A percentile compares a stretch with the other conserved stretches of the same genome.
These are phyloP conservation scores for Drosophila monieri DNA, from an alignment of 2,888 invertebrate genomes.

Conservation along the genomic window DNA sequence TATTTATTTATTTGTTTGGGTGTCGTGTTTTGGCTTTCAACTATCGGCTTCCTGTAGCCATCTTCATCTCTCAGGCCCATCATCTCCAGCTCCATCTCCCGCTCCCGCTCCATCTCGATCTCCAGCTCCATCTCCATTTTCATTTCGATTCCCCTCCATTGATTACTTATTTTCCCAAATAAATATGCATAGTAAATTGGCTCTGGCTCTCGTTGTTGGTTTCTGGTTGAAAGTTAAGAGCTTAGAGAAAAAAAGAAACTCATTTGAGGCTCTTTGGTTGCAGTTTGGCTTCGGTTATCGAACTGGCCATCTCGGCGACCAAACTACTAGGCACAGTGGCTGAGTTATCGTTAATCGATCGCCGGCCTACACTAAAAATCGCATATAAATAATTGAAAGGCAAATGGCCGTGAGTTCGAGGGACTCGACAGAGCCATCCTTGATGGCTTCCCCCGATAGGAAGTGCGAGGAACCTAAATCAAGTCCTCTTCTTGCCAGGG, in stretches of 20 bases:
- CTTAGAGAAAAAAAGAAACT: conserved; percentile 19
- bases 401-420: conserved; percentile 26
- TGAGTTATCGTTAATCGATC: conserved; percentile 74
- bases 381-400: conserved; percentile 49
- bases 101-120: no score
- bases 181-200: conserved; percentile 79
- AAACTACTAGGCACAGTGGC: conserved; percentile 9
- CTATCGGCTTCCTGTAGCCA: conserved; percentile 26
- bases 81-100: conserved; percentile 6
- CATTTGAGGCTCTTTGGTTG: conserved; percentile 39
- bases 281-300: conserved; percentile 56
- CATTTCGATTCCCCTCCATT: conserved; percentile 47
- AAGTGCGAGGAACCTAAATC: neutral
- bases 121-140: conserved; percentile 15
- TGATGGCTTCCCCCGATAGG: neutral
- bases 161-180: conserved; percentile 79
- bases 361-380: conserved; percentile 62
- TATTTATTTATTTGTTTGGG: conserved; percentile 72
- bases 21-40: conserved; percentile 52
- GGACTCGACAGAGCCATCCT: neutral
- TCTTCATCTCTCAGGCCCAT: conserved; percentile 10
- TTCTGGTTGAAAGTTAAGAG: no score
- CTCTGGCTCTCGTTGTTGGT: conserved; percentile 10
- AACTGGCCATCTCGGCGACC: conserved; percentile 55
- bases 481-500: neutral